Evolutionary conservation across 2,113 vertebrate genomes (phyloP).

Genomic region (Sarotherodon lohbergeri): DNA sequence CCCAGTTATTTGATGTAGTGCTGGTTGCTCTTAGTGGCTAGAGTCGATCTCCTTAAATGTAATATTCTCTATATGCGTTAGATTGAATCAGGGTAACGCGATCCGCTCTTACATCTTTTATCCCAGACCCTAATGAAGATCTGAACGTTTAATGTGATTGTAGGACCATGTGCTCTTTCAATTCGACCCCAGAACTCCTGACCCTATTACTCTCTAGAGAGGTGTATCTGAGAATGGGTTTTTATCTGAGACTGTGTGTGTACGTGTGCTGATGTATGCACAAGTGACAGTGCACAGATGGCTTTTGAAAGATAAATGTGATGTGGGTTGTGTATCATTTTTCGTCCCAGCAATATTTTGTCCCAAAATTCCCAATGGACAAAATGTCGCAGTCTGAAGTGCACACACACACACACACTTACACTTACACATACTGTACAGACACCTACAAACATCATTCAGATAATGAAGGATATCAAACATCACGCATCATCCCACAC

Average conservation of each 20-base stretch:
- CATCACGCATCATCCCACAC: background rate
- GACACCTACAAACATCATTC: background rate
- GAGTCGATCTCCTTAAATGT: background rate
- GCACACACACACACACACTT: accelerated
- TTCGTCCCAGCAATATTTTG: conserved; percentile 39
- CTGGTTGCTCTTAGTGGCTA: background rate
- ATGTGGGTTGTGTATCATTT: conserved; percentile 42
- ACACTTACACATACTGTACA: background rate
- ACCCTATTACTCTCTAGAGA: conserved; percentile 51
- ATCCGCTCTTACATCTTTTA: conserved; percentile 2
- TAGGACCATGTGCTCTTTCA: conserved; percentile 60
- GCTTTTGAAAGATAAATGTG: conserved; percentile 53
- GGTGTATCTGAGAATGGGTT: background rate
- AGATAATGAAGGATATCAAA: background rate
- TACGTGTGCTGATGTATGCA: conserved; percentile 4
- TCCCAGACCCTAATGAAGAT: conserved; percentile 42
- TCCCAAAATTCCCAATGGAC: conserved; percentile 19
- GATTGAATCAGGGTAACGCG: conserved; percentile 22
- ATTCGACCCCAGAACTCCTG: conserved; percentile 54
- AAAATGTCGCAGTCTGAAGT: background rate
- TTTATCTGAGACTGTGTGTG: background rate
- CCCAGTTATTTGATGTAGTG: background rate
- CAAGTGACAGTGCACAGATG: conserved; percentile 57
- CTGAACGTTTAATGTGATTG: conserved; percentile 43
- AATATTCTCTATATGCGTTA: conserved; percentile 2